Percentiles rank a stretch among this genome's conserved stretches.
phyloP scores from a whole-genome alignment of 2,888 invertebrate species.

The Hirtodrosophila alboralis region DNA sequence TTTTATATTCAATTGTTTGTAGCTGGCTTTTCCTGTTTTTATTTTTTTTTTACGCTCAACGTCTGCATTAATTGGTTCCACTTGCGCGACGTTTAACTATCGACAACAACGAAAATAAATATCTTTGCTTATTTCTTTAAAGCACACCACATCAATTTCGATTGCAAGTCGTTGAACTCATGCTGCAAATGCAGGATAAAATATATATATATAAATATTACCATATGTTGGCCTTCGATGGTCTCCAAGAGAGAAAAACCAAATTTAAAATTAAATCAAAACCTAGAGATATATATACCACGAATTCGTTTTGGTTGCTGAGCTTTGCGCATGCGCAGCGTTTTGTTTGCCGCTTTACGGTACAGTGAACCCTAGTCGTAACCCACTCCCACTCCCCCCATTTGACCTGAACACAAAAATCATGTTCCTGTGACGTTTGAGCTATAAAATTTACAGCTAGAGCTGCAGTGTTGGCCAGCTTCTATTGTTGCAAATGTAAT shows the following conservation, averaged over 20 bases:
- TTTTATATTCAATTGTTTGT: slow-evolving; percentile 40
- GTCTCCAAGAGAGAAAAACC: slow-evolving; percentile 9
- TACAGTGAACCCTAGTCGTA: slow-evolving; percentile 67
- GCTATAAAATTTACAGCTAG: slow-evolving; percentile 69
- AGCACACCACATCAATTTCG: slow-evolving; percentile 19
- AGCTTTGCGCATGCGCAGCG: slow-evolving; percentile 72
- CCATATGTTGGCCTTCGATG: no score
- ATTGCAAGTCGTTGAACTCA: slow-evolving; percentile 57
- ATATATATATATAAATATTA: no score
- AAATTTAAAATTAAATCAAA: slow-evolving; percentile 17
- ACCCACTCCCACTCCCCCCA: slow-evolving; percentile 22
- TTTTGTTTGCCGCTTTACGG: slow-evolving; percentile 69
- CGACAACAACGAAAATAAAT: slow-evolving; percentile 28
- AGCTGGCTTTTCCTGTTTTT: slow-evolving; percentile 48
- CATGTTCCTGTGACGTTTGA: slow-evolving; percentile 75
- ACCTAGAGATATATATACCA: slow-evolving; percentile 28
- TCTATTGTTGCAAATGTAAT: slow-evolving; percentile 76
- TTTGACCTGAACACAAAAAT: slow-evolving; percentile 37
- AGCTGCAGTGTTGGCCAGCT: slow-evolving; percentile 56
- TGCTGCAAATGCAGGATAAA: slow-evolving; percentile 17
- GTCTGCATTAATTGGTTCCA: slow-evolving; percentile 72
- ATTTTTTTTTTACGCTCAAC: slow-evolving; percentile 15
- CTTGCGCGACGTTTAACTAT: slow-evolving; percentile 66
- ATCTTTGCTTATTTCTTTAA: slow-evolving; percentile 36
- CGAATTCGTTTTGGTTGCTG: slow-evolving; percentile 61